Evolutionary conservation across 2,113 vertebrate genomes (phyloP), one percentile per base, ranked within the genome.

Genomic region (Panurus biarmicus): DNA sequence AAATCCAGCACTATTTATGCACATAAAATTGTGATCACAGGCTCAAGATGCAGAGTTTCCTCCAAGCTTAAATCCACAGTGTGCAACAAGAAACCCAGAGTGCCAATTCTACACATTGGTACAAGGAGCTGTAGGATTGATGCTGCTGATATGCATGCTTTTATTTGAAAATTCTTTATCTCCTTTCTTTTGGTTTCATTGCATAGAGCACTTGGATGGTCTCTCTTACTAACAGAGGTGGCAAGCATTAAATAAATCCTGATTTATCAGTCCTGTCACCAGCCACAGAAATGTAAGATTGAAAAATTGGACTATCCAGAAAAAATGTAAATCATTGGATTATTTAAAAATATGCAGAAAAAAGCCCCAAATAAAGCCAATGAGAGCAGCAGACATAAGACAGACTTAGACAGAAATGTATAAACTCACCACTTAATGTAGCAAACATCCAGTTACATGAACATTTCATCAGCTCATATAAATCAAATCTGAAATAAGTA

Each of bases 51-150:
- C 35, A 71, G n/a, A 24, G 17, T 26, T 47, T 81, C 64, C 60
- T 81, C 51, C 1, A 4, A 82, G 78, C 40, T 45, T 61, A 88
- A 91, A 92, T 31, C 24, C 62, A 91, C 42, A 26, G n/a, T 1
- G 23, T 17, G 58, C 26, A 87, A 42, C 31, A 62, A 54, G 44
- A 85, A 87, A 64, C 11, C 19, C 26, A 5, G 44, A 58, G 19
- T 22, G 45, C 11, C 13, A 60, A 33, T 36, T 71, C 61, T 66
- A n/a, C 9, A 33, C 0, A 0, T 1, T 44, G 12, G 22, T 31
- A 67, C 23, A 69, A 26, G 26, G 26, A 87, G 48, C 40, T 61
- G 45, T 1, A 57, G 42, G 40, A 60, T 3, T 69, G 33, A 61
- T 70, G 54, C 14, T 62, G 23, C 12, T 69, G 48, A 57, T 36